Evolutionary conservation across 2,888 invertebrate species (phyloP), one percentile per base, ranked within the genome.

Genomic region (Epinotia bilunana): DNA sequence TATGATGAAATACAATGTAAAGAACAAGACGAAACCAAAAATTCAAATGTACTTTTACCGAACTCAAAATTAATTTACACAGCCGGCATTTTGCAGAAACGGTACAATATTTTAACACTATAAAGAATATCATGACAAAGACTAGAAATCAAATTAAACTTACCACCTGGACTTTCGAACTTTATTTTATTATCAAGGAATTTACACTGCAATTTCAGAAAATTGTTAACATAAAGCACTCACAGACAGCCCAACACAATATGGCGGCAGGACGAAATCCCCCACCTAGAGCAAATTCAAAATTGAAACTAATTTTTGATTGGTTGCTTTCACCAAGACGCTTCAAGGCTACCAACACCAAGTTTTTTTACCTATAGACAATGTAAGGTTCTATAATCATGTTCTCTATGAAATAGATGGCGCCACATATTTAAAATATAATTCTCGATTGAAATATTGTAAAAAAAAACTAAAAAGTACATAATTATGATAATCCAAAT

Each of bases 191-290:
- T 84, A 83, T 89, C 89, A 88, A 90, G 87, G 89, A 91, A 90
- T 88, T 90, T 87, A 67, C 93, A 94, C 93, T 85, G 85, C 84
- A 88, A 87, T 81, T 84, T 83, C 83, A 65, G 84, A 88, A 87
- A 86, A 81, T 81, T 78, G 85, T 87, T 91, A 93, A 93, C 93
- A 91, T 88, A 82, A 83, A 91, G 91, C 91, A 93, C 92, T 88
- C 91, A 92, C 91, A 91, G 93, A 72, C 79, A 91, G 93, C 91
- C 86, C 87, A 88, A 90, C 91, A 93, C 93, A 94, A 93, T 94
- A 94, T 93, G 93, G 93, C 93, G 93, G 92, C 91, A 88, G 89
- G 87, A 88, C 84, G 82, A 89, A 88, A 91, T 91, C 93, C 91
- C 91, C 93, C 93, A 90, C 93, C 91, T 90, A 86, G 85, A 90